These are phyloP conservation scores for Lepidiolamprologus cunningtoni DNA, from an alignment of 2,113 vertebrate species.

Conservation along the genomic window DNA sequence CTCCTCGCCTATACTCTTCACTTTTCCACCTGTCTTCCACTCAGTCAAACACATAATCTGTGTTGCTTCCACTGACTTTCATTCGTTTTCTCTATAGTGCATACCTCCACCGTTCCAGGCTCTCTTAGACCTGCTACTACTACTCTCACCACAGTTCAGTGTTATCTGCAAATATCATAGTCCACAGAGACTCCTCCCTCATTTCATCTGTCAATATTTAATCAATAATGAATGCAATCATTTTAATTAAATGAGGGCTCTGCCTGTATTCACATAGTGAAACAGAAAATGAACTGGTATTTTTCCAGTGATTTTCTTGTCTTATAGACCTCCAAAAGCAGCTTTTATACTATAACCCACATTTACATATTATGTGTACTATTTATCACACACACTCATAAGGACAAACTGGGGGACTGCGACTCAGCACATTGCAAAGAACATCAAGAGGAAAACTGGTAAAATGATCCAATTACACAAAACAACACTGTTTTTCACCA, in stretches of 20 bases:
- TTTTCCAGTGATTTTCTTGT: neutral
- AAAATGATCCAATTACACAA: neutral
- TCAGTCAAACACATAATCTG: neutral
- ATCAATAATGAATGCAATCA: neutral
- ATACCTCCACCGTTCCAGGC: neutral
- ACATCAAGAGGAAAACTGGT: neutral
- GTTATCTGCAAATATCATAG: neutral
- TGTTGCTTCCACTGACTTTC: neutral
- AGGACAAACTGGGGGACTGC: neutral
- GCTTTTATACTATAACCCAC: neutral
- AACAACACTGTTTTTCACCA: neutral
- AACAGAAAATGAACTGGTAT: neutral
- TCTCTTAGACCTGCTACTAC: neutral
- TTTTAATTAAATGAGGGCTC: neutral
- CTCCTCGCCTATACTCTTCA: neutral
- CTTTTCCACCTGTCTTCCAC: neutral
- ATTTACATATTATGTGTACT: neutral
- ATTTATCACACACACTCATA: neutral
- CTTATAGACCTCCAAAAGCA: neutral
- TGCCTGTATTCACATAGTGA: neutral
- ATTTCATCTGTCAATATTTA: neutral
- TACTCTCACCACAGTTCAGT: neutral
- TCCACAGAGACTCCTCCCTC: neutral
- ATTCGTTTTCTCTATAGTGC: neutral
- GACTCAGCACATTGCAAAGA: neutral